Evolutionary conservation across 2,113 vertebrate genomes (phyloP).

Genomic region (Smithornis capensis): DNA sequence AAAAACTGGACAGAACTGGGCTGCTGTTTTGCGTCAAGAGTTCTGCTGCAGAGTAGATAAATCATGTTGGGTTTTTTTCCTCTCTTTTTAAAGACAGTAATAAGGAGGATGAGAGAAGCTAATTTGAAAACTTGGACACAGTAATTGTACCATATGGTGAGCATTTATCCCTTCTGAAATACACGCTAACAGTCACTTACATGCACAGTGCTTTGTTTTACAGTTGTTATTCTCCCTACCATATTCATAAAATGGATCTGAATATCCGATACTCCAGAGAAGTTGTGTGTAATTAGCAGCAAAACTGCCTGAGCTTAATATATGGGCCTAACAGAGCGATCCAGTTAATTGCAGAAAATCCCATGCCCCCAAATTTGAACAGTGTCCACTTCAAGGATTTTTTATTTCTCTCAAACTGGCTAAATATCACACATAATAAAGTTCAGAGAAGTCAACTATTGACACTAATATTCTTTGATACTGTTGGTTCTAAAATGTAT

Average conservation of each 20-base stretch:
- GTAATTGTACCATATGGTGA: conserved; percentile 96
- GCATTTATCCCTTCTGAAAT: conserved; percentile 96
- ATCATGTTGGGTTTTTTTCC: conserved; percentile 80
- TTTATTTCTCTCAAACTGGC: conserved; percentile 13
- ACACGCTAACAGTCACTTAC: conserved; percentile 91
- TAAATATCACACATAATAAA: conserved; percentile 23
- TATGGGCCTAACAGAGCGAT: conserved; percentile 69
- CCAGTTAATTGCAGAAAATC: conserved; percentile 71
- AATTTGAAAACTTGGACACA: conserved; percentile 92
- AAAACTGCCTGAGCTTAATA: conserved; percentile 75
- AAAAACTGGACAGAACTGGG: conserved; percentile 85
- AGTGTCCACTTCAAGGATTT: conserved; percentile 62
- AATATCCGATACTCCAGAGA: conserved; percentile 80
- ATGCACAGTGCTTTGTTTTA: conserved; percentile 90
- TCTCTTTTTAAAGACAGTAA: conserved; percentile 87
- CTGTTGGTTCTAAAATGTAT: neutral
- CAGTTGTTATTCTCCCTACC: conserved; percentile 83
- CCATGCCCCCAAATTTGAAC: conserved; percentile 56
- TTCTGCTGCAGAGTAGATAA: conserved; percentile 83
- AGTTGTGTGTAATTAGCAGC: conserved; percentile 80
- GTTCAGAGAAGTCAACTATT: conserved; percentile 24
- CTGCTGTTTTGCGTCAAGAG: conserved; percentile 85
- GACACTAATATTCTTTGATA: neutral
- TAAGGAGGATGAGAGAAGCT: conserved; percentile 88
- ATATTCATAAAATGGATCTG: conserved; percentile 82